phyloP scores from a whole-genome alignment of 2,797 vertebrate genomes.

The Tapirus indicus region DNA sequence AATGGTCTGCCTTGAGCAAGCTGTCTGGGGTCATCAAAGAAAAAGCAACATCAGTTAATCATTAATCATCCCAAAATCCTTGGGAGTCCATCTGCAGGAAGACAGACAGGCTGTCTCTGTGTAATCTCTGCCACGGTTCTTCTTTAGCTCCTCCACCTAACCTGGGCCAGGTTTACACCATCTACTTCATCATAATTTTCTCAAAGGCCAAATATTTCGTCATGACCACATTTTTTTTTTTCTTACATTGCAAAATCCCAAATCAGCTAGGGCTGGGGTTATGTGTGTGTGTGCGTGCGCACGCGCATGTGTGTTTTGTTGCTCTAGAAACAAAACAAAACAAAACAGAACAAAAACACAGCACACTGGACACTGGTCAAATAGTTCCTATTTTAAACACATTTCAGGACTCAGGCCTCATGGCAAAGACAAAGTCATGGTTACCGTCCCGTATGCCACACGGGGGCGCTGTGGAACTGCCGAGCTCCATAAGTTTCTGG shows the following conservation, averaged over 20 bases:
- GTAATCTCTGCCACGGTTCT: background rate
- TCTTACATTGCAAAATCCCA: background rate
- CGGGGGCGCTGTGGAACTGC: background rate
- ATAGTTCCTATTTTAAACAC: background rate
- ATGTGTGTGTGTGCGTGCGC: background rate
- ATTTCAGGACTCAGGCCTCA: accelerated
- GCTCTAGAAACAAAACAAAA: background rate
- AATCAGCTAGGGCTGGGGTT: background rate
- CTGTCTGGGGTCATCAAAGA: too few relatives aligned
- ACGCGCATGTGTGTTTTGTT: background rate
- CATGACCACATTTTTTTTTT: background rate
- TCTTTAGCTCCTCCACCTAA: background rate
- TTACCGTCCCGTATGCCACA: accelerated
- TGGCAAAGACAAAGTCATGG: background rate
- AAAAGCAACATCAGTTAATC: background rate
- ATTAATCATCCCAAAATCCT: background rate
- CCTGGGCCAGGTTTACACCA: background rate
- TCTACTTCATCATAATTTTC: background rate
- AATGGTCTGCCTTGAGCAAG: background rate
- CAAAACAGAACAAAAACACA: background rate
- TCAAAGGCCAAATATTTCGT: background rate
- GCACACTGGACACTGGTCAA: background rate
- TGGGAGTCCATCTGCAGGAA: background rate
- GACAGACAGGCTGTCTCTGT: background rate
- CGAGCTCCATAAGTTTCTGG: too few relatives aligned